Base-by-base conservation (phyloP, 2,888 invertebrate species). In the Euzophera pinguis region DNA sequence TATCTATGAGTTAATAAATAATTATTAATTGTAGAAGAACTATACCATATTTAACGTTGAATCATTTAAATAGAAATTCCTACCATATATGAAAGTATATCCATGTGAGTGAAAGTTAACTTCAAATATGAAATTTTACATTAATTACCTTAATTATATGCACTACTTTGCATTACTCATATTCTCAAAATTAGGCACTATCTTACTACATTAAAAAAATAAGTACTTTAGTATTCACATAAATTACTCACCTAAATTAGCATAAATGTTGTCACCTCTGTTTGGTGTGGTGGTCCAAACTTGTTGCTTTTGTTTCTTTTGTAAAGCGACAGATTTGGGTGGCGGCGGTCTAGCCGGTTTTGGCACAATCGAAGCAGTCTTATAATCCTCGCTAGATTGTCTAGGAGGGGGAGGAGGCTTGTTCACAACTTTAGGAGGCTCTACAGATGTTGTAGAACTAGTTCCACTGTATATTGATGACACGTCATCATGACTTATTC, bases 401-500 rank as follows among this genome's bases (percentile, higher is more conserved):
- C 96, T 92, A 0, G 96, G 95, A 1, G 95, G 97, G 6, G 96
- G 96, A 0, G 96, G 96, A 9, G 95, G 95, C 69, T 93, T 93
- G 50, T 84, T 92, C 35, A 80, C 67, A 10, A 84, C 75, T 62
- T 90, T 91, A 10, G 84, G 78, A 39, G 72, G 77, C 48, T 85
- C 84, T 3, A 78, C 73, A 39, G 90, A 90, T 16, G 82, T 75
- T 42, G 80, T 77, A 14, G 81, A 78, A 68, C 86, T 84, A 58
- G 78, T 81, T 1, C 77, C 80, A 61, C 90, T 91, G 65, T 90
- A 90, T 66, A 90, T 85, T 9, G 87, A 84, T n/a, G 91, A 91
- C 51, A 91, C 91, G 60, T 92, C 92, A 59, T 91, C 91, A 54
- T 88, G 86, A 74, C 87, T 89, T 63, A 88, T 60, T 56, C 87